Percentiles rank a stretch among this genome's conserved stretches.
phyloP scores from a whole-genome alignment of 2,113 vertebrate genomes.

The Trogon surrucura region DNA sequence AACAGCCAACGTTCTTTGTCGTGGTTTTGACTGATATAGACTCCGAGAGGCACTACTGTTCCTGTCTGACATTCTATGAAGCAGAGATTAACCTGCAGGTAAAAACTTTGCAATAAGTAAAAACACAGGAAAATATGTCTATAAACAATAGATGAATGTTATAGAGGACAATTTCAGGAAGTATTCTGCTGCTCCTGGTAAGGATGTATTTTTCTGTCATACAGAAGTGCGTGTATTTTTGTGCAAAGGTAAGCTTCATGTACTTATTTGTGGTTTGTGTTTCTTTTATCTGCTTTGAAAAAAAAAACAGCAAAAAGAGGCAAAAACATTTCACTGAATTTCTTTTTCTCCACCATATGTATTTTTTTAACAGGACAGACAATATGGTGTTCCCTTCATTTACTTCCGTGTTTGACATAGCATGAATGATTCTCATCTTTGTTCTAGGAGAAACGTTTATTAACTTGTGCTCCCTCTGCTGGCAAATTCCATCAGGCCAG shows the following conservation, averaged over 20 bases:
- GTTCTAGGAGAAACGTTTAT: not conserved
- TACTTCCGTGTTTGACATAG: not conserved
- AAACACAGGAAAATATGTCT: not conserved
- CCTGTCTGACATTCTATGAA: conserved; percentile 96
- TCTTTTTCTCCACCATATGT: not conserved
- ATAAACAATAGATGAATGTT: not conserved
- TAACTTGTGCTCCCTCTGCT: conserved; percentile 65
- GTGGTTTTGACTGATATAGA: conserved; percentile 98
- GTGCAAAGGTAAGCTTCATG: not conserved
- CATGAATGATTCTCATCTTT: not conserved
- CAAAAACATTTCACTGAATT: not conserved
- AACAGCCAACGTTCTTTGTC: conserved; percentile 93
- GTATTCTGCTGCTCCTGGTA: not conserved
- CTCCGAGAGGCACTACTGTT: conserved; percentile 96
- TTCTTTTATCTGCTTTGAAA: not conserved
- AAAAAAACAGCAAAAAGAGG: not conserved
- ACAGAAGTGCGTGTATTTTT: not conserved
- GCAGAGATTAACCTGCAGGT: conserved; percentile 98
- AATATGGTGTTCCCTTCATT: not conserved
- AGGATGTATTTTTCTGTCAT: not conserved
- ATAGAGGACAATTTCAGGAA: not conserved
- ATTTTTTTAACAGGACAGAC: not conserved
- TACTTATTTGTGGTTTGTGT: not conserved
- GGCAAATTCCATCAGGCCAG: not conserved
- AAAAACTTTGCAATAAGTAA: conserved; percentile 4